Evolutionary conservation across 92 coral and sea anemone genomes (phyloP).

Genomic region (Epizoanthus illoricatus): DNA sequence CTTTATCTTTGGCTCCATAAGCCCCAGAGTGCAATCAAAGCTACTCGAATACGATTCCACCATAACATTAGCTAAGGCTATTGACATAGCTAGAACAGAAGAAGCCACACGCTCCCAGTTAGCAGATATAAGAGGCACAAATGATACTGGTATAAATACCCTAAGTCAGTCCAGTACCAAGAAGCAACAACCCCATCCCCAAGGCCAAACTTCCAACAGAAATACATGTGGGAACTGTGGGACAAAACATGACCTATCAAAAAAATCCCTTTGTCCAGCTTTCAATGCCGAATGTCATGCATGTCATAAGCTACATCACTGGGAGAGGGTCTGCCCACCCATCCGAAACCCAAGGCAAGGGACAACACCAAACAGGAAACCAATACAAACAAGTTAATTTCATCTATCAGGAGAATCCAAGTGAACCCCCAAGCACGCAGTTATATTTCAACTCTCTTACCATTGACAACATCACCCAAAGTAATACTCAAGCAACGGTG

Average conservation of each 20-base stretch:
- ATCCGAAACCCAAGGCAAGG: neutral
- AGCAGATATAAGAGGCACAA: neutral
- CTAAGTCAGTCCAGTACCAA: neutral
- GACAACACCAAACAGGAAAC: neutral
- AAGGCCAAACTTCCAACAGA: no score
- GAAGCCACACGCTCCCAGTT: constrained; percentile 27
- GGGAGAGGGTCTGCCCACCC: constrained; percentile 7
- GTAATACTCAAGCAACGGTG: constrained; percentile 54
- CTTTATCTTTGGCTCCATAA: constrained; percentile 49
- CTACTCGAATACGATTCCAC: constrained; percentile 35
- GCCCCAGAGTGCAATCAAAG: constrained; percentile 53
- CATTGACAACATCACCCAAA: constrained; percentile 42
- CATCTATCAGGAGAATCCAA: no score
- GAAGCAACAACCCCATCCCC: constrained; percentile 10
- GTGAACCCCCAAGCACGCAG: constrained; percentile 8
- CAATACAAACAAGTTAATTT: no score
- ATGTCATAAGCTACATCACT: constrained; percentile 20
- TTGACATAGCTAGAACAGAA: constrained; percentile 28
- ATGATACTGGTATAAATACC: no score
- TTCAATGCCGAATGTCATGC: neutral
- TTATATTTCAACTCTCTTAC: constrained; percentile 54
- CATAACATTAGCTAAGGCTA: constrained; percentile 34
- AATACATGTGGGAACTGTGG: constrained; percentile 11
- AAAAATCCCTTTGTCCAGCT: constrained; percentile 12
- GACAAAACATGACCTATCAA: neutral